Evolutionary conservation across 2,113 vertebrate genomes (phyloP).

Genomic region (Ptilorrhoa leucosticta): DNA sequence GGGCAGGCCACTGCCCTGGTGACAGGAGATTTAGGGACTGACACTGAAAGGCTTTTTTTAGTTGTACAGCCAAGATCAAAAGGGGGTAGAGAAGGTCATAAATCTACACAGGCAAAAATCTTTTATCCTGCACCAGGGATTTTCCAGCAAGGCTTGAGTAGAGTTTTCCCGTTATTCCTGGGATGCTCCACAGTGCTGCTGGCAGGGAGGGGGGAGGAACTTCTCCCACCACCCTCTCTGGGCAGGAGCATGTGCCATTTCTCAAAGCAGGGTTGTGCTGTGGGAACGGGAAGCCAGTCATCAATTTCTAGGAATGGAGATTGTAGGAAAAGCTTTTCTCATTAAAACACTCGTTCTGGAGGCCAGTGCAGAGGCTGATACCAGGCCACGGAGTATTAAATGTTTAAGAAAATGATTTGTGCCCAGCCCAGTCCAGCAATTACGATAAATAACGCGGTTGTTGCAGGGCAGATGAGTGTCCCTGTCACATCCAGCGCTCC

Average conservation of each 20-base stretch:
- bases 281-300: neutral
- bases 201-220: accelerated
- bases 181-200: neutral
- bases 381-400: neutral
- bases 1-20: neutral
- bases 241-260: accelerated
- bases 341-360: neutral
- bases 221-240: neutral
- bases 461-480: neutral
- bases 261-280: neutral
- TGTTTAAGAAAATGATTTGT: neutral
- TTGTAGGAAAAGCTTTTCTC: neutral
- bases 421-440: neutral
- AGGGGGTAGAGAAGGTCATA: neutral
- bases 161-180: neutral
- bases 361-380: neutral
- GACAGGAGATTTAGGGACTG: neutral
- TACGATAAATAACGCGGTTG: neutral
- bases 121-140: neutral
- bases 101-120: neutral
- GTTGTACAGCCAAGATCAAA: neutral
- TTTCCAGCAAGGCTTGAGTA: neutral
- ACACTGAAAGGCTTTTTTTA: neutral
- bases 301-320: neutral
- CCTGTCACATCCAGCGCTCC: neutral